These are phyloP conservation scores for Pyralis farinalis DNA, from an alignment of 2,888 invertebrate genomes.

Conservation along the genomic window DNA sequence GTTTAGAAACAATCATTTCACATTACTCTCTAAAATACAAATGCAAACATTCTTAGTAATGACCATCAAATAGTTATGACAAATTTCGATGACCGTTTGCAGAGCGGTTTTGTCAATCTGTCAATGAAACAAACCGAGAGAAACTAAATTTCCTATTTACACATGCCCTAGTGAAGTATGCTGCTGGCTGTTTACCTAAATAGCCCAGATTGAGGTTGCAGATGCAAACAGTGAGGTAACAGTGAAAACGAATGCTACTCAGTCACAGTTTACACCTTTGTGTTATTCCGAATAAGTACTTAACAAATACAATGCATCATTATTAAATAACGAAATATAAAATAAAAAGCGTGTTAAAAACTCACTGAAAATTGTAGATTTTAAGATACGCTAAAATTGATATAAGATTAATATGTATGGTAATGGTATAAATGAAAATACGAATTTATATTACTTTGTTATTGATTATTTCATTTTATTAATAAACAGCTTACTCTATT, in stretches of 20 bases:
- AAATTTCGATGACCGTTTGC: constrained; percentile 14
- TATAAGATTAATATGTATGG: no score
- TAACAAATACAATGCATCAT: constrained; percentile 20
- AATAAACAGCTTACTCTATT: no score
- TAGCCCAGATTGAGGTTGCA: constrained; percentile 37
- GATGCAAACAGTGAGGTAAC: constrained; percentile 42
- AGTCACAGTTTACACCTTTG: constrained; percentile 44
- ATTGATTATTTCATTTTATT: no score
- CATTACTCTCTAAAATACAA: constrained; percentile 16
- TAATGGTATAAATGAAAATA: constrained; percentile 9
- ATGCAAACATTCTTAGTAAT: constrained; percentile 15
- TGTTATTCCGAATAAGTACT: constrained; percentile 18
- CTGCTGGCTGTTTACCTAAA: constrained; percentile 29
- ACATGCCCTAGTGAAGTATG: constrained; percentile 19
- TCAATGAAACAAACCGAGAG: constrained; percentile 11
- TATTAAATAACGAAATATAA: constrained; percentile 33
- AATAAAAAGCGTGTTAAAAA: no score
- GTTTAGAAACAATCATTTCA: constrained; percentile 2
- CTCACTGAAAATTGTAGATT: no score
- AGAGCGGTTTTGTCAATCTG: constrained; percentile 18
- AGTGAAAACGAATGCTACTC: constrained; percentile 29
- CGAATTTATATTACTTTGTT: constrained; percentile 5
- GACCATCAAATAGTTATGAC: constrained; percentile 13
- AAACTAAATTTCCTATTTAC: background rate
- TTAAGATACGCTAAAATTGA: no score